These are phyloP conservation scores for Pimephales promelas DNA, from an alignment of 2,113 vertebrate species.

Conservation along the genomic window DNA sequence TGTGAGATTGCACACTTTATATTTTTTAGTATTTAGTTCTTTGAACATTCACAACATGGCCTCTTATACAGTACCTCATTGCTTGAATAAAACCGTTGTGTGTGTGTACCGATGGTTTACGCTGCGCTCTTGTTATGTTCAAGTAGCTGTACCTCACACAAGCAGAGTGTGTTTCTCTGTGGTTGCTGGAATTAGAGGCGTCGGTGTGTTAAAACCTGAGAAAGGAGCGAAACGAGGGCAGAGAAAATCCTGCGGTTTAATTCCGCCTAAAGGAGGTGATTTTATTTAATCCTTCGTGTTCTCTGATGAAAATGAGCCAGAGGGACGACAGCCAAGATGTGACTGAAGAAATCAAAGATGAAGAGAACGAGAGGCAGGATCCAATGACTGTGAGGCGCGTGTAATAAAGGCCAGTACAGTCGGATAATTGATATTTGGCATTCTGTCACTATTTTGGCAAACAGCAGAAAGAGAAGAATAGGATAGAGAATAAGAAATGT, in stretches of 20 bases:
- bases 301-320: constrained; percentile 21
- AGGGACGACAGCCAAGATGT: not conserved
- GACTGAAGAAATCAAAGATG: not conserved
- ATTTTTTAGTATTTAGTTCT: too few species aligned
- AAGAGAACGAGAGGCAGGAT: not conserved
- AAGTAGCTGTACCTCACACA: not conserved
- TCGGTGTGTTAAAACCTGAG: not conserved
- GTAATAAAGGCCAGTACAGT: not conserved
- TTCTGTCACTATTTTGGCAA: not conserved
- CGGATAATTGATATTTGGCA: not conserved
- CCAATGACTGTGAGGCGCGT: not conserved
- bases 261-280: not conserved
- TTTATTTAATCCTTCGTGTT: not conserved
- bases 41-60: too few species aligned
- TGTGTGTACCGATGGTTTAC: not conserved
- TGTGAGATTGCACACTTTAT: too few species aligned
- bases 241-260: constrained; percentile 32
- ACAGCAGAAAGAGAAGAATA: too few species aligned
- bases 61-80: not conserved
- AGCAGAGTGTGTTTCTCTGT: not conserved
- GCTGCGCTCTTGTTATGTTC: not conserved
- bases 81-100: too few species aligned
- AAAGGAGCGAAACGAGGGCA: not conserved
- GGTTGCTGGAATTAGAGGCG: not conserved
- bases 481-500: not conserved